Evolutionary conservation across 2,888 invertebrate genomes (phyloP).

Genomic region (Autographa gamma): DNA sequence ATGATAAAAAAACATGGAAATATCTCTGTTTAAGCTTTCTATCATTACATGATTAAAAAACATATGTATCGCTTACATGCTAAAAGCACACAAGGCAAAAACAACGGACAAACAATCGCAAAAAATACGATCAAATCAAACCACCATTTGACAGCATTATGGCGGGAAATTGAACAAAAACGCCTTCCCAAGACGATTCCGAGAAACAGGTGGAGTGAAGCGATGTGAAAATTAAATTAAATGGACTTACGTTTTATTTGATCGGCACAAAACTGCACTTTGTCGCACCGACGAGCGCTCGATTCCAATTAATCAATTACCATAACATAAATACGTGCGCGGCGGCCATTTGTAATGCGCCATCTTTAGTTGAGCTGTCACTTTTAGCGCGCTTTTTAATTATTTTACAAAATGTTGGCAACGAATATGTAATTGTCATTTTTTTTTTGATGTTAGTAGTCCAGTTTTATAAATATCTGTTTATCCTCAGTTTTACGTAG

Average conservation of each 20-base stretch:
- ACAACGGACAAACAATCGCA: neutral
- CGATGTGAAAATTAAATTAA: slow-evolving; percentile 58
- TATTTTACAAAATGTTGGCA: neutral
- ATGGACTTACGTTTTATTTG: slow-evolving; percentile 53
- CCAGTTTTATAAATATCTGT: no score
- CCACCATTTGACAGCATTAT: slow-evolving; percentile 46
- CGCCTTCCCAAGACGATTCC: slow-evolving; percentile 58
- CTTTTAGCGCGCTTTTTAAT: slow-evolving; percentile 27
- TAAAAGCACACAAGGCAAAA: neutral
- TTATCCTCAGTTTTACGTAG: no score
- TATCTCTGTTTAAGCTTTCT: no score
- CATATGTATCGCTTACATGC: no score
- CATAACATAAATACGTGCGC: slow-evolving; percentile 63
- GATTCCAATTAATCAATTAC: slow-evolving; percentile 69
- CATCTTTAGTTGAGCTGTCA: slow-evolving; percentile 52
- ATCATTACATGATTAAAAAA: no score
- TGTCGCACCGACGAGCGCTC: slow-evolving; percentile 61
- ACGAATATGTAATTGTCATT: no score
- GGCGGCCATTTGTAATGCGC: slow-evolving; percentile 58
- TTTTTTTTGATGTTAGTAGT: no score
- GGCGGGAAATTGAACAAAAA: slow-evolving; percentile 57
- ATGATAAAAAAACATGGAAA: no score
- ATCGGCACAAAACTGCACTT: slow-evolving; percentile 59
- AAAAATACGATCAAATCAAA: slow-evolving; percentile 27
- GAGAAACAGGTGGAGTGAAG: slow-evolving; percentile 32